Conservation (phyloP, 2,797 vertebrate genomes). For the Pseudopleuronectes americanus region DNA sequence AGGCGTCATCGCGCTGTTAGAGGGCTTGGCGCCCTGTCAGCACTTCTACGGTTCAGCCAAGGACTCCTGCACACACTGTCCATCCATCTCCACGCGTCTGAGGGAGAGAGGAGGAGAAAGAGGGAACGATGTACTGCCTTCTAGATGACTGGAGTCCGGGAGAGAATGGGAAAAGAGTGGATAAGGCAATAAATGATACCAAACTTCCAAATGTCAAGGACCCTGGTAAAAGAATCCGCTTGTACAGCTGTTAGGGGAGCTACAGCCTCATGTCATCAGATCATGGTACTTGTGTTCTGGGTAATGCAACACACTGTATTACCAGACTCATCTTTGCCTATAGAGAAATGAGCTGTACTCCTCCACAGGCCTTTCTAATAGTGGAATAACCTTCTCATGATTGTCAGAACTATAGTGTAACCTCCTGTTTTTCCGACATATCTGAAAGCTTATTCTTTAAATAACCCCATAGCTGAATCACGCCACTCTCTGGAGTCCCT, state of each 20-base stretch:
- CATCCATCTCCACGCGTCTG: conserved; percentile 69
- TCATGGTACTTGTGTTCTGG: conserved; percentile 13
- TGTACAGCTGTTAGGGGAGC: conserved; percentile 24
- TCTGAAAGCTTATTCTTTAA: neutral
- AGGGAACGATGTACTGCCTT: conserved; percentile 37
- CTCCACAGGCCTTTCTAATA: conserved; percentile 13
- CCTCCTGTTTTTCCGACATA: conserved; percentile 3
- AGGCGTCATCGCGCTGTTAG: conserved; percentile 74
- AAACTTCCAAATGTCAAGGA: conserved; percentile 39
- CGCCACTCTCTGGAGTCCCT: conserved; percentile 3
- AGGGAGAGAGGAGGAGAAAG: conserved; percentile 14
- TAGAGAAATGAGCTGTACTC: conserved; percentile 24
- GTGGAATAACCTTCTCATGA: conserved; percentile 29
- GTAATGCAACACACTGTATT: conserved; percentile 17
- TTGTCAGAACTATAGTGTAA: conserved; percentile 12
- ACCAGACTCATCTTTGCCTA: conserved; percentile 11
- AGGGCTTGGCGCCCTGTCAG: conserved; percentile 80
- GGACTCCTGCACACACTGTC: conserved; percentile 76
- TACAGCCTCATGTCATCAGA: conserved; percentile 9
- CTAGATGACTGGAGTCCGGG: conserved; percentile 25
- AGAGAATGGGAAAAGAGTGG: conserved; percentile 26
- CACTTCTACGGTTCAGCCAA: conserved; percentile 85
- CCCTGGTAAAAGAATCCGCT: conserved; percentile 28
- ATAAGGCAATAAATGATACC: conserved; percentile 35
- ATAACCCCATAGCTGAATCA: conserved; percentile 4